phyloP scores from a whole-genome alignment of 2,797 vertebrate genomes.

The Sebastes itinus region DNA sequence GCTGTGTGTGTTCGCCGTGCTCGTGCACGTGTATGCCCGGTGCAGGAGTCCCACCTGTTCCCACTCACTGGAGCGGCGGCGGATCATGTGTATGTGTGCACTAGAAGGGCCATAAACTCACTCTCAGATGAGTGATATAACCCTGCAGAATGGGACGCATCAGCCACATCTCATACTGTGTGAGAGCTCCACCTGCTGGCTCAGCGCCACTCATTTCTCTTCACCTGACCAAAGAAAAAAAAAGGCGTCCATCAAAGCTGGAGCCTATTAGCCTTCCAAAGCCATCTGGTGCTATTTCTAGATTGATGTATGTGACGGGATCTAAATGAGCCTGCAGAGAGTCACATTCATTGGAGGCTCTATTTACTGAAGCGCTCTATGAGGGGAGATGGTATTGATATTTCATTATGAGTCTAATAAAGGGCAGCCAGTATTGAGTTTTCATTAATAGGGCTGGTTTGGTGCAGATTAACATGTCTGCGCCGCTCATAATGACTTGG shows the following conservation, averaged over 20 bases:
- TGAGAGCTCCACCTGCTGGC: slow-evolving; percentile 74
- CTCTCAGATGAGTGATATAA: slow-evolving; percentile 67
- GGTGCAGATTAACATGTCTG: slow-evolving; percentile 75
- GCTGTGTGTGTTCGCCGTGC: not conserved
- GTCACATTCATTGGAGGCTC: slow-evolving; percentile 43
- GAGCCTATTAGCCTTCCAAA: slow-evolving; percentile 45
- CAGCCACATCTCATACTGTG: slow-evolving; percentile 45
- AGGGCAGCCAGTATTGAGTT: slow-evolving; percentile 77
- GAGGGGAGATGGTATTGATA: slow-evolving; percentile 77
- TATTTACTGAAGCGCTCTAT: slow-evolving; percentile 70
- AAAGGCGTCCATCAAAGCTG: slow-evolving; percentile 37
- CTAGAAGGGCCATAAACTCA: slow-evolving; percentile 56
- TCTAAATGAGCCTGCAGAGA: slow-evolving; percentile 65
- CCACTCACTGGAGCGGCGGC: slow-evolving; percentile 50
- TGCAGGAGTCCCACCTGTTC: slow-evolving; percentile 58
- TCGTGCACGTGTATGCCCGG: not conserved
- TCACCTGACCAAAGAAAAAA: slow-evolving; percentile 48
- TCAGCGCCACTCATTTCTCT: slow-evolving; percentile 26
- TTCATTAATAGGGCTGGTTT: slow-evolving; percentile 78
- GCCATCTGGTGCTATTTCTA: slow-evolving; percentile 59
- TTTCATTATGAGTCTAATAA: slow-evolving; percentile 82
- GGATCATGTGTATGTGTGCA: slow-evolving; percentile 42
- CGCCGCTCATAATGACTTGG: slow-evolving; percentile 69
- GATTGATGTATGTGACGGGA: slow-evolving; percentile 57
- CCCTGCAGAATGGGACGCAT: slow-evolving; percentile 35